Evolutionary conservation across 2,888 invertebrate species (phyloP).

Genomic region (Amphiduros pacificus): DNA sequence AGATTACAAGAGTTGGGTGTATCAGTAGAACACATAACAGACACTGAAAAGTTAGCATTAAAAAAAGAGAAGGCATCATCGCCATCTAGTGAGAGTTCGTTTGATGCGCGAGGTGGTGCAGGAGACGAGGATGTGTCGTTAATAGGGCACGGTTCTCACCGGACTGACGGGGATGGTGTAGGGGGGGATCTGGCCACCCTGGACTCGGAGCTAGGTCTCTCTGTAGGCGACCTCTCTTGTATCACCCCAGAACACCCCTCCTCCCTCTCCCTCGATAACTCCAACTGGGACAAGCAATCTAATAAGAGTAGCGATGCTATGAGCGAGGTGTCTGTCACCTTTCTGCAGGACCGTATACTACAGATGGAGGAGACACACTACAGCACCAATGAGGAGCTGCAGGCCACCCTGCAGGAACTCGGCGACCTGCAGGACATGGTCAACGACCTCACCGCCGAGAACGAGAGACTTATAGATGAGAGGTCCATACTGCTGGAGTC

Average conservation of each 20-base stretch:
- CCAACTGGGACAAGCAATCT: slow-evolving; percentile 84
- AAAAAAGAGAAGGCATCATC: slow-evolving; percentile 33
- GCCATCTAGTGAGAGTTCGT: slow-evolving; percentile 2
- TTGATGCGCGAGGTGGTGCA: not conserved
- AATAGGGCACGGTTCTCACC: not conserved
- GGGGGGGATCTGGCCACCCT: not conserved
- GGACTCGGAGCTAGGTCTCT: slow-evolving; percentile 46
- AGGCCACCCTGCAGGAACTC: slow-evolving; percentile 90
- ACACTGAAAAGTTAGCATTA: slow-evolving; percentile 59
- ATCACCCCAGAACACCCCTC: slow-evolving; percentile 47
- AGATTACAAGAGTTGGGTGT: slow-evolving; percentile 57
- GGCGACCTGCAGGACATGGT: slow-evolving; percentile 81
- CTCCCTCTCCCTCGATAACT: slow-evolving; percentile 39
- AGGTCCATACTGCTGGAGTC: slow-evolving; percentile 87
- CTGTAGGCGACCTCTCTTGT: slow-evolving; percentile 41
- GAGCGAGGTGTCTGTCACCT: slow-evolving; percentile 85
- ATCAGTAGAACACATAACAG: slow-evolving; percentile 58
- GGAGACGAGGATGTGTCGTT: not conserved
- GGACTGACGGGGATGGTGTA: slow-evolving; percentile 2
- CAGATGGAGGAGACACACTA: slow-evolving; percentile 91
- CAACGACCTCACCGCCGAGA: slow-evolving; percentile 83
- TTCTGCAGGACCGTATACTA: slow-evolving; percentile 85
- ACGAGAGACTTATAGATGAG: slow-evolving; percentile 84
- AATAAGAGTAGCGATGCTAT: slow-evolving; percentile 70
- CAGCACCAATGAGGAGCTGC: slow-evolving; percentile 62